Percentiles rank a stretch among this genome's conserved stretches.
These are phyloP conservation scores for Eunapius fragilis DNA, from an alignment of 37 sponge, comb jelly and placozoan genomes.

Conservation along the genomic window DNA sequence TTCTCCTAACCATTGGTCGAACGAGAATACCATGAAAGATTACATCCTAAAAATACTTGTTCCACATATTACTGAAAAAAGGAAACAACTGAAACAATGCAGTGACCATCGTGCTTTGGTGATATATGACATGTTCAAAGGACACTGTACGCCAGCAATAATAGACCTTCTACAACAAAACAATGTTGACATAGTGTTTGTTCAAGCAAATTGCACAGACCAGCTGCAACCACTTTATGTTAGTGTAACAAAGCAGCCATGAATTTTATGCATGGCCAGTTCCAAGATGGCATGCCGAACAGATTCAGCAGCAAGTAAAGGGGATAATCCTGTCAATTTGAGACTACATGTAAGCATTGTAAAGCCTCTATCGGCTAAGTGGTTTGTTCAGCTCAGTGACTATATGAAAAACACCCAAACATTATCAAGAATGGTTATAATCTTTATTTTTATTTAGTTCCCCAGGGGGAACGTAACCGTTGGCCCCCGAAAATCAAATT, in stretches of 20 bases:
- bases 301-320: conserved; percentile 39
- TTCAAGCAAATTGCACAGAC: conserved; percentile 67
- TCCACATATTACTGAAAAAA: conserved; percentile 42
- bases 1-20: conserved; percentile 60
- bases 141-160: conserved; percentile 23
- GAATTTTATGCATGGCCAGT: conserved; percentile 40
- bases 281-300: conserved; percentile 50
- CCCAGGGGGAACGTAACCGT: no score
- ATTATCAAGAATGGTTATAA: conserved; percentile 67
- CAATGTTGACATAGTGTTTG: conserved; percentile 14
- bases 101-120: conserved; percentile 43
- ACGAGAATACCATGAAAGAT: conserved; percentile 51
- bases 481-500: no score
- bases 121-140: conserved; percentile 60
- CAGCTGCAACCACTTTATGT: conserved; percentile 57
- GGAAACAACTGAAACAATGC: conserved; percentile 28
- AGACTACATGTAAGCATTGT: neutral
- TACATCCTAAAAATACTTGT: conserved; percentile 39
- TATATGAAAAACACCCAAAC: conserved; percentile 24
- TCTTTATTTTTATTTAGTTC: no score
- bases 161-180: conserved; percentile 22
- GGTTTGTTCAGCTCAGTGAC: conserved; percentile 57
- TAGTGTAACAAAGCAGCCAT: conserved; percentile 65
- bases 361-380: conserved; percentile 64
- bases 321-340: neutral